Evolutionary conservation across 2,113 vertebrate genomes (phyloP).

Genomic region (Channa argus): DNA sequence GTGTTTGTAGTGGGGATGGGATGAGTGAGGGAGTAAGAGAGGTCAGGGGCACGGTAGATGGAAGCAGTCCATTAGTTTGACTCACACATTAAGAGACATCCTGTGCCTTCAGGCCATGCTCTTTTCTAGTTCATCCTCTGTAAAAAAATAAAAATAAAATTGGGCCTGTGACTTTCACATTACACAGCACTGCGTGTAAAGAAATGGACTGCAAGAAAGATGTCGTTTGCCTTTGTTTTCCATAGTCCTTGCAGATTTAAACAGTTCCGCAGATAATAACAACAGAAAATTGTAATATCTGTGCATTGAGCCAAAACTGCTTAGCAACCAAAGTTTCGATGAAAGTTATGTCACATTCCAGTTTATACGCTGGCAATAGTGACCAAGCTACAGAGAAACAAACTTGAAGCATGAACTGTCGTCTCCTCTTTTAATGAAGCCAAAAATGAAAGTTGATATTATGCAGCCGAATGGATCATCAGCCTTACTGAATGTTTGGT

Average conservation of each 20-base stretch:
- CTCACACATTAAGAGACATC: slow-evolving; percentile 60
- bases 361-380: not conserved
- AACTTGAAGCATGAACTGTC: not conserved
- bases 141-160: slow-evolving; percentile 4
- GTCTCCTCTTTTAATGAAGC: slow-evolving; percentile 36
- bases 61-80: slow-evolving; percentile 74
- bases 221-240: slow-evolving; percentile 26
- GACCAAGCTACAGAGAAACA: too few relatives aligned
- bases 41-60: slow-evolving; percentile 53
- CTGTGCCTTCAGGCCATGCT: slow-evolving; percentile 53
- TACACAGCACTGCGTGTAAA: not conserved
- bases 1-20: slow-evolving; percentile 11
- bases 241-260: slow-evolving; percentile 11
- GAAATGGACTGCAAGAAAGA: not conserved
- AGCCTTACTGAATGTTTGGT: not conserved
- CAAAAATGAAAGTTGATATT: slow-evolving; percentile 34
- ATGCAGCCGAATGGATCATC: slow-evolving; percentile 41
- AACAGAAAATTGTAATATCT: slow-evolving; percentile 22
- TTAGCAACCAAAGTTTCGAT: not conserved
- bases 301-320: not conserved
- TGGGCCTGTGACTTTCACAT: too few relatives aligned
- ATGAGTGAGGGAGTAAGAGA: slow-evolving; percentile 44
- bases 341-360: not conserved
- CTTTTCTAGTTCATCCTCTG: slow-evolving; percentile 48
- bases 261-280: slow-evolving; percentile 5